Base-by-base conservation (phyloP, 2,888 invertebrate species). In the Bellardia bayeri region DNA sequence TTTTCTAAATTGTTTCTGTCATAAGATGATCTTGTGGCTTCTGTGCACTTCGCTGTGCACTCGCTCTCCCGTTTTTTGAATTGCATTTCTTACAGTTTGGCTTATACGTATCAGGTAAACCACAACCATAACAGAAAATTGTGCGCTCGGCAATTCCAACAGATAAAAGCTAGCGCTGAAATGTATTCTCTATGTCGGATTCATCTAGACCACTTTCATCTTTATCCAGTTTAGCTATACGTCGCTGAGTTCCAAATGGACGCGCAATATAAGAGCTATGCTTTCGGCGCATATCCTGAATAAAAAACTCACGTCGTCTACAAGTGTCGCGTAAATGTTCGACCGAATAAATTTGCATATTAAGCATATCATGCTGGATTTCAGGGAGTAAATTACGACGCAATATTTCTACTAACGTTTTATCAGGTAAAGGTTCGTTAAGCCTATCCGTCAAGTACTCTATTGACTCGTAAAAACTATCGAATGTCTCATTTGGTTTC, bases 331-430 rank as follows among this genome's bases (percentile, higher is more conserved):
- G 49, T 2, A 72, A 13, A 7, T 71, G 33, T n/a, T 71, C 51
- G 11, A 80, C 49, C 2, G 71, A 40, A 64, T 45, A 40, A 37
- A 71, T 63, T 40, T 54, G 58, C 2, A 23, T 23, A 23, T 23
- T 23, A 23, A 23, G 23, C 23, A 23, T 23, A 0, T 23, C 23
- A 23, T 23, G 68, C 23, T 76, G 76, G 14, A 86, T 78, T 37
- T 86, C 78, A 3, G 82, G 82, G n/a, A 56, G 54, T n/a, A 86
- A 66, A 49, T 86, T 86, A 6, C 78, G 54, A 7, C 63, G 61
- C 3, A 86, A 23, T 23, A 72, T 82, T 63, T 75, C 72, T 14
- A 86, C 54, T 6, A 78, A 8, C 8, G 37, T 76, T 37, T 72
- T 40, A 3, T 86, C 86, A 3, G 54, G 23, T 4, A 74, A n/a